Conservation (phyloP, 2,113 vertebrate genomes). For the Sylvilagus bachmani region DNA sequence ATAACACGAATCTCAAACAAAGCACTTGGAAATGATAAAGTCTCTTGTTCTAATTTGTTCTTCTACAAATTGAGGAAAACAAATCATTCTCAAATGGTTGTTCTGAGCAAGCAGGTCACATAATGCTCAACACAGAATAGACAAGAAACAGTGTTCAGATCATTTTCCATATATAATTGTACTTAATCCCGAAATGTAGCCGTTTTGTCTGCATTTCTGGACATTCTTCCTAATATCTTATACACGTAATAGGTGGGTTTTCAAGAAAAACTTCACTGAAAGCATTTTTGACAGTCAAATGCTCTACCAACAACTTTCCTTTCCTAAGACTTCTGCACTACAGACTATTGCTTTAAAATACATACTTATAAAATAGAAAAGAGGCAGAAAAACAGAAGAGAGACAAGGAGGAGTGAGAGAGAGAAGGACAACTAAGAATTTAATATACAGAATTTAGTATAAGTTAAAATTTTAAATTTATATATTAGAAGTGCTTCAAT, state of each 20-base stretch:
- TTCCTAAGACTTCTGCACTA: neutral
- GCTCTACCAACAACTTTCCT: neutral
- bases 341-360: neutral
- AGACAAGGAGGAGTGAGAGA: neutral
- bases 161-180: neutral
- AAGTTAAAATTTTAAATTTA: neutral
- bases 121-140: slow-evolving; percentile 2
- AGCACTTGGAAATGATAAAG: neutral
- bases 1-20: slow-evolving; percentile 21
- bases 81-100: slow-evolving; percentile 35
- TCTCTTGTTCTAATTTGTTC: slow-evolving; percentile 29
- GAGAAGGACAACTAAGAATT: neutral
- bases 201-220: neutral
- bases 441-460: neutral
- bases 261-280: neutral
- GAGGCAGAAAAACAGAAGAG: neutral
- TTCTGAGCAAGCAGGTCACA: neutral
- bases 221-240: neutral
- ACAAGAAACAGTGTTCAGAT: slow-evolving; percentile 6
- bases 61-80: slow-evolving; percentile 31
- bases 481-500: neutral
- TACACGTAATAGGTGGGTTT: neutral
- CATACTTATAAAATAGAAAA: too few species aligned
- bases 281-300: neutral
- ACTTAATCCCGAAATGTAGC: slow-evolving; percentile 10